Base-by-base conservation (phyloP, 2,888 invertebrate genomes). In the Drosophila prolongata region DNA sequence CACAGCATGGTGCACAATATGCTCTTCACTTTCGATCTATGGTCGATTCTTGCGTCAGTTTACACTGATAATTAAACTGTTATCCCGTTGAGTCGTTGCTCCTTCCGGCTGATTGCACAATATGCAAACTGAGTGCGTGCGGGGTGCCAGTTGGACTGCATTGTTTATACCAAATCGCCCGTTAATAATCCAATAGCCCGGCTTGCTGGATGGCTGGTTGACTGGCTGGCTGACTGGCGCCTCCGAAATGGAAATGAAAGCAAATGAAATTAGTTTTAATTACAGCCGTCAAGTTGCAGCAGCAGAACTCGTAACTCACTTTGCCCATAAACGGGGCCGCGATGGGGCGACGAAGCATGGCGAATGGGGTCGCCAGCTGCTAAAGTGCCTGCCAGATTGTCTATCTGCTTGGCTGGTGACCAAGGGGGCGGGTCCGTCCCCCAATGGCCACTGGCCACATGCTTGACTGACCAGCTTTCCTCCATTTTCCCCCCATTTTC, bases 221-320 rank as follows among this genome's bases (percentile, higher is more conserved):
- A n/a, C 44, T 10, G 19, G 49, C 53, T 60, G 46, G 24, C 49
- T 16, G 43, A 46, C 56, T 61, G 46, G 34, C 43, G 24, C 24
- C 38, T 44, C 53, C 43, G 14, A 75, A 88, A 77, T 86, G 80
- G 80, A 75, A 73, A 73, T 75, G 60, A 73, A 83, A 76, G 84
- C 78, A 87, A 83, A 83, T 83, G 84, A 83, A 83, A 83, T 89
- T 89, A 89, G 89, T 89, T 83, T 83, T 83, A 83, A 83, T 83
- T 83, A 89, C 84, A 77, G 78, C 73, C 87, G 77, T 87, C 84
- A 86, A 82, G 87, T 86, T 70, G 89, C 80, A 75, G 89, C 78
- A 88, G 76, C 87, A 77, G 71, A 83, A 73, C 80, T 82, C 82
- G 84, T 80, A 88, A 88, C 78, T 82, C 89, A 86, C 87, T 86